Conservation (phyloP, 2,888 invertebrate species). For the Athetis lepigone region DNA sequence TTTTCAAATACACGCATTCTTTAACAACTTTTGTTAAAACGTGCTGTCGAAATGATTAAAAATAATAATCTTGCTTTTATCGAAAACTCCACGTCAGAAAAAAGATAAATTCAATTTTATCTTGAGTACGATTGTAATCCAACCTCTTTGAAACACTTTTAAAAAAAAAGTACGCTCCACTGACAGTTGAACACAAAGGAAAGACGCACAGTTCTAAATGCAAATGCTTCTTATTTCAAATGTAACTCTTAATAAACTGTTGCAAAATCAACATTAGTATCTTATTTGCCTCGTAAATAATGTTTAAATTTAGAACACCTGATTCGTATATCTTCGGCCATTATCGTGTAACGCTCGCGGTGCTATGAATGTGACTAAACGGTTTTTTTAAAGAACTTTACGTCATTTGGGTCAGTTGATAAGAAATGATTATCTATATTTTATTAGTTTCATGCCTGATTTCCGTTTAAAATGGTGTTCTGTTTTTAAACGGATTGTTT, state of each 20-base stretch:
- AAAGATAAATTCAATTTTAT: constrained; percentile 13
- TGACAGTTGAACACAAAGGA: constrained; percentile 14
- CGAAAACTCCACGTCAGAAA: constrained; percentile 3
- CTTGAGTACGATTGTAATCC: constrained; percentile 5
- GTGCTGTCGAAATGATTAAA: constrained; percentile 10
- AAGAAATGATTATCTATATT: constrained; percentile 19
- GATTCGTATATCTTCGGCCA: constrained; percentile 52
- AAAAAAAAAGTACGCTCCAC: constrained; percentile 18
- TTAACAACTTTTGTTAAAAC: constrained; percentile 14
- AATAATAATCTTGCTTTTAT: constrained; percentile 10
- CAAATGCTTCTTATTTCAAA: constrained; percentile 36
- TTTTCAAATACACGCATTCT: constrained; percentile 41
- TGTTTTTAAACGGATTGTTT: neutral
- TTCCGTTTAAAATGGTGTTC: constrained; percentile 34
- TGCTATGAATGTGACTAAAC: constrained; percentile 35
- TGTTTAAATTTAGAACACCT: constrained; percentile 49
- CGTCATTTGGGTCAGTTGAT: constrained; percentile 52
- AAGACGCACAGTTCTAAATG: constrained; percentile 27
- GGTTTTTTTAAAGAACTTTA: constrained; percentile 25
- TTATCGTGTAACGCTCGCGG: constrained; percentile 39
- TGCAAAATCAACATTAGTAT: constrained; percentile 26
- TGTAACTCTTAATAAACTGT: constrained; percentile 44
- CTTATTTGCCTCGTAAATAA: constrained; percentile 49
- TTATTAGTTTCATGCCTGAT: neutral
- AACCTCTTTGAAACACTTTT: constrained; percentile 5